A percentile compares a stretch with the other conserved stretches of the same genome.
Evolutionary conservation across 37 sponge, comb jelly and placozoan genomes (phyloP).

Genomic region (Corticium candelabrum): DNA sequence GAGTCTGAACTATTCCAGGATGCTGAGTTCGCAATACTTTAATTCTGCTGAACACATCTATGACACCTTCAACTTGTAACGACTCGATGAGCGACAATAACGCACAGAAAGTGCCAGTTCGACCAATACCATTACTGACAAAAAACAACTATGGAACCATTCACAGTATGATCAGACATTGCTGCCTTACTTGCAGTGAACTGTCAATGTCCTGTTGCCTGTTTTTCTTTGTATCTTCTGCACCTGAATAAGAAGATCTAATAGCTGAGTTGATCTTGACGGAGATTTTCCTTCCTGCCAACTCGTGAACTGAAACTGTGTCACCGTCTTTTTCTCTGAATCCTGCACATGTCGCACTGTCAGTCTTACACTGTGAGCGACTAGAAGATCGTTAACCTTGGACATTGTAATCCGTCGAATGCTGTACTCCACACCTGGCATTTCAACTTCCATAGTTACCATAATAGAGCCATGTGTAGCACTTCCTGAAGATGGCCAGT

Average conservation of each 20-base stretch:
- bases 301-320: conserved; percentile 51
- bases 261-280: conserved; percentile 18
- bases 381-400: not conserved
- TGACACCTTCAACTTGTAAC: conserved; percentile 45
- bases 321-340: conserved; percentile 35
- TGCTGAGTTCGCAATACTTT: conserved; percentile 45
- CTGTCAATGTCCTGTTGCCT: conserved; percentile 59
- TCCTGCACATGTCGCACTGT: not conserved
- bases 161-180: not conserved
- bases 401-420: conserved; percentile 29
- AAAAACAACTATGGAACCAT: not conserved
- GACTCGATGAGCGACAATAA: conserved; percentile 46
- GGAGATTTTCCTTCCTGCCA: conserved; percentile 48
- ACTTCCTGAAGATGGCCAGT: conserved; percentile 60
- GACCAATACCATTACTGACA: conserved; percentile 47
- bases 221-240: conserved; percentile 47
- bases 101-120: conserved; percentile 39
- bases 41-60: conserved; percentile 51
- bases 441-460: conserved; percentile 11
- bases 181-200: conserved; percentile 67
- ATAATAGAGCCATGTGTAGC: conserved; percentile 30
- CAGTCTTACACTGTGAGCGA: not conserved
- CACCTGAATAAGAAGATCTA: conserved; percentile 51
- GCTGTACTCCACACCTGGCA: conserved; percentile 13
- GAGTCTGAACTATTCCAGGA: conserved; percentile 31